Evolutionary conservation across 2,888 invertebrate species (phyloP), one percentile per base, ranked within the genome.

Genomic region (Rotaria socialis): DNA sequence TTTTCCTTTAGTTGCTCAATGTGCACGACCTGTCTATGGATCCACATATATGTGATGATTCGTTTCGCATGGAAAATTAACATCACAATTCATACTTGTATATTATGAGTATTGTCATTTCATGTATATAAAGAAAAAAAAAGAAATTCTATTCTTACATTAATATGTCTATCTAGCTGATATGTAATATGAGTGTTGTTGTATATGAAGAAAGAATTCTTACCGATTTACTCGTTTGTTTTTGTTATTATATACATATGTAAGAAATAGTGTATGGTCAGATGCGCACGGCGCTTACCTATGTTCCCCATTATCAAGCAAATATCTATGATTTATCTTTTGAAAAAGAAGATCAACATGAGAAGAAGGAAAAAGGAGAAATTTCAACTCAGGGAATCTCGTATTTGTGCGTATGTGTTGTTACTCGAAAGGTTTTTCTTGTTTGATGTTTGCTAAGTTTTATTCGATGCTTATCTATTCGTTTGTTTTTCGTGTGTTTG

Each of bases 21-120:
- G 24, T 47, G 10, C 10, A 24, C 10, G 80, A 80, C n/a, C 80
- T 80, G 47, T 80, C 80, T 4, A 47, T 80, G 24, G 47, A 80
- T 80, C 47, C 47, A 11, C 47, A 43, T 80, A 7, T 80, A 2
- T 80, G 80, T 47, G 47, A 80, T 80, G 80, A 47, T 2, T 47
- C 80, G 47, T 80, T 47, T 80, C 47, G 80, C 0, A 80, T 80
- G 47, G 80, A 80, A 47, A 67, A 67, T 67, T 67, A 35, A 67
- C 35, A 52, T 52, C 52, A 52, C 52, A 52, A 52, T 52, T 52
- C 22, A 55, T 22, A 55, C 0, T 22, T 55, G 2, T 55, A 55
- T 22, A 55, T 55, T 2, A 55, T 52, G 52, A 52, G 14, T 14
- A 52, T 16, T 52, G 52, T 52, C 14, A 27, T 27, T 56, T 56